Conservation (phyloP, 2,888 invertebrate genomes). For the Operophtera brumata region DNA sequence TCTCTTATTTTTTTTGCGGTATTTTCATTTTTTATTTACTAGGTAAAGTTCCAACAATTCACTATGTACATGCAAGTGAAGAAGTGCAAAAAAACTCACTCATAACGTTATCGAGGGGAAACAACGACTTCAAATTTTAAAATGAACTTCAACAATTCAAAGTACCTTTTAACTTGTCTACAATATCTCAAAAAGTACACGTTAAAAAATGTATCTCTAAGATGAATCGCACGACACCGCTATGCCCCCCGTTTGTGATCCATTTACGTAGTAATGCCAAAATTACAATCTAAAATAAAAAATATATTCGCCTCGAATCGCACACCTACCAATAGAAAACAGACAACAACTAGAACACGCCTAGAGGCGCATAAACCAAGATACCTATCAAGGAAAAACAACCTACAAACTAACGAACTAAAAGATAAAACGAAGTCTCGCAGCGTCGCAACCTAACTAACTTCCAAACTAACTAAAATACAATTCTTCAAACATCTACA, state of each 20-base stretch:
- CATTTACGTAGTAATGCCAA: slow-evolving; percentile 59
- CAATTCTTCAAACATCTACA: slow-evolving; percentile 52
- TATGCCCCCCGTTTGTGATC: slow-evolving; percentile 57
- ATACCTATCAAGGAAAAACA: slow-evolving; percentile 56
- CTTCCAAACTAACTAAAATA: slow-evolving; percentile 63
- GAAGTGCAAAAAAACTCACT: slow-evolving; percentile 65
- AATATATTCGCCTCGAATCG: slow-evolving; percentile 33
- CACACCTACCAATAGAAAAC: slow-evolving; percentile 45
- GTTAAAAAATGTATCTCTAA: slow-evolving; percentile 28
- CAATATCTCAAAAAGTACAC: slow-evolving; percentile 33
- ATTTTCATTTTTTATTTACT: slow-evolving; percentile 56
- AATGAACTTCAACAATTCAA: slow-evolving; percentile 36
- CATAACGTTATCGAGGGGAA: slow-evolving; percentile 43
- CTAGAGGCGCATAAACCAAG: slow-evolving; percentile 34
- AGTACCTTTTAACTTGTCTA: slow-evolving; percentile 32
- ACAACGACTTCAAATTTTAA: slow-evolving; percentile 32
- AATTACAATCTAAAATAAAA: slow-evolving; percentile 36
- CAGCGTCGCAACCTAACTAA: slow-evolving; percentile 52
- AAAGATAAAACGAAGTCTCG: slow-evolving; percentile 54
- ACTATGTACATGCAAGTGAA: slow-evolving; percentile 68
- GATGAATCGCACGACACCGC: slow-evolving; percentile 25
- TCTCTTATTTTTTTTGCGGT: slow-evolving; percentile 57
- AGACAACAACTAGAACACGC: slow-evolving; percentile 61
- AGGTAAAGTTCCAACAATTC: slow-evolving; percentile 39
- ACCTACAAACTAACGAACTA: slow-evolving; percentile 62